Percentiles rank a stretch among this genome's conserved stretches.
These are phyloP conservation scores for Colletes latitarsis DNA, from an alignment of 1,140 invertebrate species.

Conservation along the genomic window DNA sequence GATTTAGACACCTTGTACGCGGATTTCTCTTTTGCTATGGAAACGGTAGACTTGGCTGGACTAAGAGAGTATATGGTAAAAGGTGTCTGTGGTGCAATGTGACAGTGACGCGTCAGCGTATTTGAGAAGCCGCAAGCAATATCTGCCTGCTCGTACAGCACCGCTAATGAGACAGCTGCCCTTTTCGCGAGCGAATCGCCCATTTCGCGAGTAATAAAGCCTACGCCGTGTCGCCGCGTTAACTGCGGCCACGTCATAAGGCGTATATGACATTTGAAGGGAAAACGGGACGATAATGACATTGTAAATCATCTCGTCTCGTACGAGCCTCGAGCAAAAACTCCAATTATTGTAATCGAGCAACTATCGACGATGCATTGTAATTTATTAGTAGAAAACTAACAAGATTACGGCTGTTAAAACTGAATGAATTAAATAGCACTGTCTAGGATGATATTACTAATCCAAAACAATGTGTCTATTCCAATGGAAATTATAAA, in stretches of 20 bases:
- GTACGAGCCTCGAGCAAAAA: too few relatives aligned
- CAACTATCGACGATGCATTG: background rate
- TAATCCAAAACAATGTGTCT: too few relatives aligned
- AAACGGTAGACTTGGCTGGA: background rate
- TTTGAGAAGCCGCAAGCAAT: conserved; percentile 28
- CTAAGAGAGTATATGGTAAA: conserved; percentile 41
- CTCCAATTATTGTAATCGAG: background rate
- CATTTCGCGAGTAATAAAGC: conserved; percentile 68
- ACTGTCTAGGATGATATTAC: too few relatives aligned
- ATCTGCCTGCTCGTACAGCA: conserved; percentile 39
- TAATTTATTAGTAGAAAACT: too few relatives aligned
- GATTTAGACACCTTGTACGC: background rate
- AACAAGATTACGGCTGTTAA: too few relatives aligned
- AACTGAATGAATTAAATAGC: too few relatives aligned
- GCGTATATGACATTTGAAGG: conserved; percentile 19
- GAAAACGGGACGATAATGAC: conserved; percentile 16
- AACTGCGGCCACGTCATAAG: conserved; percentile 39
- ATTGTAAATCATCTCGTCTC: conserved; percentile 25
- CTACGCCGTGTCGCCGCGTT: conserved; percentile 48
- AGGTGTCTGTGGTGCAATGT: conserved; percentile 44
- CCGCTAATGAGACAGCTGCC: conserved; percentile 69
- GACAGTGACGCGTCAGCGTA: conserved; percentile 45
- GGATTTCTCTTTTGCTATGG: conserved; percentile 22
- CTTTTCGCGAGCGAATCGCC: conserved; percentile 67
- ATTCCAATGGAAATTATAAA: too few relatives aligned